Evolutionary conservation across 2,797 vertebrate genomes (phyloP).

Genomic region (Molossus alvarezi): DNA sequence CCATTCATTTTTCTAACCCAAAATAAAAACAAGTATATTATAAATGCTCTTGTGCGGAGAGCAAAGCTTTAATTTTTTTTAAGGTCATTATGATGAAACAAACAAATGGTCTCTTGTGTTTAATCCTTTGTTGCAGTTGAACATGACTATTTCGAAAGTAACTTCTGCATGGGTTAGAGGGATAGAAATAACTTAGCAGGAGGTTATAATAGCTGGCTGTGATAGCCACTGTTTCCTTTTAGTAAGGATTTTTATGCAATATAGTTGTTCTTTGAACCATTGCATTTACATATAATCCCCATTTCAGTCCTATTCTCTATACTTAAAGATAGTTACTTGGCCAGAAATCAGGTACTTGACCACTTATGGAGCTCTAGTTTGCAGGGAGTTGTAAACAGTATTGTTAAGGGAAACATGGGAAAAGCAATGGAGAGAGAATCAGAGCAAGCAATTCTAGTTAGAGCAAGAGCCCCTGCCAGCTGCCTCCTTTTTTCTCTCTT

Average conservation of each 20-base stretch:
- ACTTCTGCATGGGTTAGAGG: background rate
- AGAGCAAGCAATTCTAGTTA: constrained; percentile 79
- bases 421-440: constrained; percentile 80
- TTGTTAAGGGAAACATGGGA: constrained; percentile 72
- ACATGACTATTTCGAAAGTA: constrained; percentile 39
- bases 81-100: constrained; percentile 29
- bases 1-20: constrained; percentile 36
- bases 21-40: constrained; percentile 14
- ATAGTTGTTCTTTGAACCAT: constrained; percentile 14
- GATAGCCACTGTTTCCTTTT: constrained; percentile 51
- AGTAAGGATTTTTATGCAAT: background rate
- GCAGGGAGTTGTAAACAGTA: constrained; percentile 68
- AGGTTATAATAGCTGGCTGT: constrained; percentile 53
- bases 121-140: constrained; percentile 36
- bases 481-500: constrained; percentile 84
- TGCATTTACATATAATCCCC: constrained; percentile 10
- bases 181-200: background rate
- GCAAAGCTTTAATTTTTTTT: constrained; percentile 25
- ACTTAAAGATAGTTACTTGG: background rate
- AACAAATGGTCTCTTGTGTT: constrained; percentile 43
- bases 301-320: constrained; percentile 1
- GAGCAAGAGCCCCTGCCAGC: constrained; percentile 85
- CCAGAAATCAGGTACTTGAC: constrained; percentile 58
- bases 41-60: constrained; percentile 26
- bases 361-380: constrained; percentile 66